Conservation (phyloP, 2,113 vertebrate genomes). For the Sialia sialis region DNA sequence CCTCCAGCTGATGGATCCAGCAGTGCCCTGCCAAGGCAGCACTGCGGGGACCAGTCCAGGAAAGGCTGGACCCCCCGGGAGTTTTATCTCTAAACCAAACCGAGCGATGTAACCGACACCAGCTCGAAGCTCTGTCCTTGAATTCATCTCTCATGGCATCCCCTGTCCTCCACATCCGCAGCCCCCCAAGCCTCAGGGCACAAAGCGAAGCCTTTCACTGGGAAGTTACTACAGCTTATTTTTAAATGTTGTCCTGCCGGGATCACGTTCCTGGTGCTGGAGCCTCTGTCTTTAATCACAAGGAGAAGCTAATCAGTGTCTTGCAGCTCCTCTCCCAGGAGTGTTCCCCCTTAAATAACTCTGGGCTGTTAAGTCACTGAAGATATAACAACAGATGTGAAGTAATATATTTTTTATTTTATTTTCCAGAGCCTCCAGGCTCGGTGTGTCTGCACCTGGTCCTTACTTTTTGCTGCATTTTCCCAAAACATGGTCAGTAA, state of each 20-base stretch:
- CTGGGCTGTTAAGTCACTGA: background rate
- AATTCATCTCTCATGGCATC: background rate
- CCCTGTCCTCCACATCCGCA: background rate
- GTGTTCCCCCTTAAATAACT: conserved; percentile 39
- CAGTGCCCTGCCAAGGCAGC: background rate
- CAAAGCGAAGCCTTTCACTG: background rate
- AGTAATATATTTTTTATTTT: background rate
- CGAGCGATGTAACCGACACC: accelerated
- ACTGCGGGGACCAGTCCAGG: background rate
- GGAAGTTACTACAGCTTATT: background rate
- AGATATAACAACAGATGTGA: conserved; percentile 35
- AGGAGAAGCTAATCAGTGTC: conserved; percentile 33
- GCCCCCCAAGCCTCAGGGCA: background rate
- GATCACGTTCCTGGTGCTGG: background rate
- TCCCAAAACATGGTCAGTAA: background rate
- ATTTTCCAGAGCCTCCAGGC: background rate
- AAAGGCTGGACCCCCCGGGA: background rate
- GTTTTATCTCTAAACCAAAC: background rate
- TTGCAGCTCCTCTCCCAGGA: conserved; percentile 6
- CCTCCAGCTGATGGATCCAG: background rate
- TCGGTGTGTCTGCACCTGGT: background rate
- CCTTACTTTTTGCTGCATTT: background rate
- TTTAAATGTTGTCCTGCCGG: background rate
- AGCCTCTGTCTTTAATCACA: conserved; percentile 5
- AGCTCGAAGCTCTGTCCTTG: background rate